Percentiles rank a stretch among this genome's conserved stretches.
phyloP scores from a whole-genome alignment of 2,797 vertebrate species.

The Luscinia megarhynchos region DNA sequence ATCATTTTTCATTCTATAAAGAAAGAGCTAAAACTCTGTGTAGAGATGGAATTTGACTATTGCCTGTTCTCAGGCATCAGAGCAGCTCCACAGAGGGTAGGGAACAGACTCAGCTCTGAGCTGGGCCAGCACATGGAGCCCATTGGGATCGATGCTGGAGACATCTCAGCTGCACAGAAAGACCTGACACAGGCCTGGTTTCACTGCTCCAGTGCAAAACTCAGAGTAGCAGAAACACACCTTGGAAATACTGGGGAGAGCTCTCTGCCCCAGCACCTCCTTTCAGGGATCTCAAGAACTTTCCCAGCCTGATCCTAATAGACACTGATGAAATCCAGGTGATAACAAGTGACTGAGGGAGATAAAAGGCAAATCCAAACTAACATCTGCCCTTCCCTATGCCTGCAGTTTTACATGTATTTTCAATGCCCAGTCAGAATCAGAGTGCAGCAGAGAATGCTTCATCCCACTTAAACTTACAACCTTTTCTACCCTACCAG shows the following conservation, averaged over 20 bases:
- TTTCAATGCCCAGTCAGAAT: neutral
- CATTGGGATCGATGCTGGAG: accelerated
- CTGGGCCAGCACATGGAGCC: accelerated
- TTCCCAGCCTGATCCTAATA: accelerated
- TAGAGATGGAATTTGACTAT: neutral
- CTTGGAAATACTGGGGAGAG: neutral
- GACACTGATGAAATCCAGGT: neutral
- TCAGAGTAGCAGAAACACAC: neutral
- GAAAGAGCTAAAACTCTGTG: neutral
- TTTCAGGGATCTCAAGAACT: neutral
- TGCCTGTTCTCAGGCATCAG: neutral
- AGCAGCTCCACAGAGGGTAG: neutral
- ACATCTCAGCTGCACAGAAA: neutral
- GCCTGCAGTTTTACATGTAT: accelerated
- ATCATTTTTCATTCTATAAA: neutral
- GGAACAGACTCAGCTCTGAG: neutral
- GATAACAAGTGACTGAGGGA: neutral
- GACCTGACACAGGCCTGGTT: neutral
- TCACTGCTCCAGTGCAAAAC: neutral
- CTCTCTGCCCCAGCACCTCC: neutral
- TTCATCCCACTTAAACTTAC: neutral
- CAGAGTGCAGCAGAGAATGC: neutral
- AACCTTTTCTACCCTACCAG: neutral
- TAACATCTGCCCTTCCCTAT: neutral
- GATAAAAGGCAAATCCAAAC: neutral